A percentile compares a stretch with the other conserved stretches of the same genome.
Conservation (phyloP, 2,113 vertebrate genomes). For the Brachirus orientalis region DNA sequence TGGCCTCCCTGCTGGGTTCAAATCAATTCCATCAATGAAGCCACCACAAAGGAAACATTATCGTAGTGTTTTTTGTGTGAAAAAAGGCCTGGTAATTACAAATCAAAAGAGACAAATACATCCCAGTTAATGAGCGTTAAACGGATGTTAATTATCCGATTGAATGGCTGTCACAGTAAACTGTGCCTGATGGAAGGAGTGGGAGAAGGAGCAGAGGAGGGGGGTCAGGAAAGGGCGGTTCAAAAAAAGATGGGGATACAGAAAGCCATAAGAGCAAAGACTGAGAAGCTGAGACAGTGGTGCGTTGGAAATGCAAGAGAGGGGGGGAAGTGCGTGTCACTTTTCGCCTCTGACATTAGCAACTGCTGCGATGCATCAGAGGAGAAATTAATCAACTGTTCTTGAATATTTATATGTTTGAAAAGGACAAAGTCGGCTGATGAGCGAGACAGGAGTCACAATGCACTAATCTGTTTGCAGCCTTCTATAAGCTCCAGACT, state of each 20-base stretch:
- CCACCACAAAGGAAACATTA: constrained; percentile 64
- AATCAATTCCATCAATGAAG: constrained; percentile 76
- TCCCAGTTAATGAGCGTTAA: constrained; percentile 82
- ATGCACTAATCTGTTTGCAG: constrained; percentile 57
- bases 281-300: constrained; percentile 60
- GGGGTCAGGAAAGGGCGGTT: background rate
- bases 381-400: constrained; percentile 69
- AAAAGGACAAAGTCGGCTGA: constrained; percentile 50
- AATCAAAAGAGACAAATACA: constrained; percentile 80
- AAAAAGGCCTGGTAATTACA: constrained; percentile 76
- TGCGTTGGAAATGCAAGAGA: constrained; percentile 45
- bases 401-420: constrained; percentile 67
- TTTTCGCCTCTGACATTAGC: constrained; percentile 30
- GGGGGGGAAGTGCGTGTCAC: constrained; percentile 24
- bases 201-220: constrained; percentile 7
- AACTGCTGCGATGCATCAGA: constrained; percentile 48
- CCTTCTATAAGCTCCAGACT: constrained; percentile 52
- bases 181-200: constrained; percentile 71
- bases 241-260: constrained; percentile 17
- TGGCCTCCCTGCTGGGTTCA: constrained; percentile 58
- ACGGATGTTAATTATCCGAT: constrained; percentile 82
- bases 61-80: constrained; percentile 69
- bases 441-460: constrained; percentile 53
- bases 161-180: constrained; percentile 82
- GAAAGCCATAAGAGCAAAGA: constrained; percentile 53